phyloP scores from a whole-genome alignment of 2,797 vertebrate genomes.

The Pseudochirops corinnae region DNA sequence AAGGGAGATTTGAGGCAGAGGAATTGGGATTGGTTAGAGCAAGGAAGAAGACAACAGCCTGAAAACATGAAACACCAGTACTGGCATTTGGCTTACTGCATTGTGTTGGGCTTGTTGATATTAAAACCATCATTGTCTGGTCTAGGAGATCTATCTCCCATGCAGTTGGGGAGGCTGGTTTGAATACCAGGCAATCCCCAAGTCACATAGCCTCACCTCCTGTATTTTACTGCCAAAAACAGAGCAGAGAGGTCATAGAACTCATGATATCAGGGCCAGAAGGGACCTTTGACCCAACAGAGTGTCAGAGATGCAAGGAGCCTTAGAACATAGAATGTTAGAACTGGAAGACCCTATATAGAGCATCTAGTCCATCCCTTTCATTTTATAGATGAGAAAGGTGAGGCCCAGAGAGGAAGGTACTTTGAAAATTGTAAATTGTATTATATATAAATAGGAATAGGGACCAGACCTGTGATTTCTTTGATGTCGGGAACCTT shows the following conservation, averaged over 20 bases:
- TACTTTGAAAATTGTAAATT: not conserved
- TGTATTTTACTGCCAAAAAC: not conserved
- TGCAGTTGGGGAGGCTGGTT: not conserved
- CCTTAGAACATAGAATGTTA: not conserved
- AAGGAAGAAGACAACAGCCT: not conserved
- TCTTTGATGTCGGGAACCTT: not conserved
- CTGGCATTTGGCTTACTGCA: not conserved
- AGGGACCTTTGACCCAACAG: not conserved
- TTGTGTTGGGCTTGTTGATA: not conserved
- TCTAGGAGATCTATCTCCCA: not conserved
- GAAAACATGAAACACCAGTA: not conserved
- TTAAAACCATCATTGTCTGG: not conserved
- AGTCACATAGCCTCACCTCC: not conserved
- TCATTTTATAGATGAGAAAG: not conserved
- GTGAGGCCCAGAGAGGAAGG: not conserved
- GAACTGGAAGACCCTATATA: not conserved
- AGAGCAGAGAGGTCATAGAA: not conserved
- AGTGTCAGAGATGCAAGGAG: not conserved
- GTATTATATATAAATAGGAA: not conserved
- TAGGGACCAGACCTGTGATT: not conserved
- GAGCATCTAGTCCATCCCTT: not conserved
- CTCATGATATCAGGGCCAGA: not conserved
- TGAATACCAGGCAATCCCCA: not conserved
- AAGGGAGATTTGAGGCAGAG: not conserved
- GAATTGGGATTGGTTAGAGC: not conserved